phyloP scores from a whole-genome alignment of 2,113 vertebrate species.

The Podilymbus podiceps region DNA sequence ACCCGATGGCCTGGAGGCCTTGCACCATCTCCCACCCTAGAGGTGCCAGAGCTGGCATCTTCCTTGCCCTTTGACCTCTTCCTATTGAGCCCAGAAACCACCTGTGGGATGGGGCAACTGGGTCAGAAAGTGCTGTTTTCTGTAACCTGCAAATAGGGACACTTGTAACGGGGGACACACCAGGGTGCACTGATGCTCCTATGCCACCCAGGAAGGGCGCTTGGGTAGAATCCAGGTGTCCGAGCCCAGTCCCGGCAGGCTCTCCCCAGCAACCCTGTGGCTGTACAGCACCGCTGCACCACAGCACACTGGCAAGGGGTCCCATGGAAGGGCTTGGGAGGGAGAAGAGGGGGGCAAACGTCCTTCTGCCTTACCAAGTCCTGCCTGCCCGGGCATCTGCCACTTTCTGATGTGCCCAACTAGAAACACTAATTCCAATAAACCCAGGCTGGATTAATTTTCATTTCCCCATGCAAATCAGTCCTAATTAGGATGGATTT shows the following conservation, averaged over 20 bases:
- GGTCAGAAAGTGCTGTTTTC: accelerated
- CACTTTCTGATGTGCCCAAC: background rate
- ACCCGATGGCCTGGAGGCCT: background rate
- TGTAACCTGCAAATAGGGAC: accelerated
- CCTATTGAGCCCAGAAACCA: background rate
- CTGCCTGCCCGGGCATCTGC: background rate
- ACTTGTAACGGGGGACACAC: no score
- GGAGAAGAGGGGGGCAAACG: background rate
- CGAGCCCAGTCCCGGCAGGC: accelerated
- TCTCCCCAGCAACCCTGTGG: accelerated
- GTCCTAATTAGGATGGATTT: slow-evolving; percentile 72
- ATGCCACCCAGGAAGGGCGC: background rate
- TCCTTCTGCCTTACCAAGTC: background rate
- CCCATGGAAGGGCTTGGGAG: background rate
- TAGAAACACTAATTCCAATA: slow-evolving; percentile 27
- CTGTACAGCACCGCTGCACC: accelerated
- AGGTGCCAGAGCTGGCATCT: background rate
- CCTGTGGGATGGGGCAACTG: background rate
- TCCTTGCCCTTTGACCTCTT: accelerated
- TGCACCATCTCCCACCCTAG: background rate
- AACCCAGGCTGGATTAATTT: slow-evolving; percentile 56
- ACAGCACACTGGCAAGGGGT: accelerated
- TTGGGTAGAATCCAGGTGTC: background rate
- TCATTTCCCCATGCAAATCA: slow-evolving; percentile 69
- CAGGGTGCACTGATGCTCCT: accelerated